Evolutionary conservation across 2,888 invertebrate species (phyloP).

Genomic region (Smittia aterrima): DNA sequence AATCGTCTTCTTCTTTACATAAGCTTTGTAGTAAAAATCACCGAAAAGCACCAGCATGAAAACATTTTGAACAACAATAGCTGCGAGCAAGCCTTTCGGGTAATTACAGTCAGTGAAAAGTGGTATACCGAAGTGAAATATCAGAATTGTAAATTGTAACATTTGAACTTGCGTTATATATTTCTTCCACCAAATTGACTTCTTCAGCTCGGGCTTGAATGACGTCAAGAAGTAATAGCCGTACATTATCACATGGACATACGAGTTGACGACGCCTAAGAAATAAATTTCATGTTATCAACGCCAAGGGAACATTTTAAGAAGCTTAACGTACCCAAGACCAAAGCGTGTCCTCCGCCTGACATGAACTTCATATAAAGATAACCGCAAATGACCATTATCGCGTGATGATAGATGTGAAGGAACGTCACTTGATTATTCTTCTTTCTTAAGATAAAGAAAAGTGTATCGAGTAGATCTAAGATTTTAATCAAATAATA

Average conservation of each 20-base stretch:
- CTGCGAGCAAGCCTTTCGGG: background rate
- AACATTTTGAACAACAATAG: background rate
- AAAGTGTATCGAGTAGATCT: constrained; percentile 61
- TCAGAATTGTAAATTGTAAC: constrained; percentile 49
- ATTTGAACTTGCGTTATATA: constrained; percentile 77
- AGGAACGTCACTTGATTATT: constrained; percentile 65
- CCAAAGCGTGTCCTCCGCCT: constrained; percentile 49
- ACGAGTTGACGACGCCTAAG: constrained; percentile 66
- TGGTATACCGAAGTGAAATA: background rate
- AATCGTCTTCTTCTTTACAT: constrained; percentile 21
- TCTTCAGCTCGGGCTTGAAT: constrained; percentile 64
- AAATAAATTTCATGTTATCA: constrained; percentile 45
- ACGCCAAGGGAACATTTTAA: too few relatives aligned
- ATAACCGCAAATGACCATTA: constrained; percentile 61
- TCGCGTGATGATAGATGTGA: constrained; percentile 66
- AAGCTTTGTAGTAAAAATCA: constrained; percentile 32
- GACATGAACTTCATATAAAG: constrained; percentile 58
- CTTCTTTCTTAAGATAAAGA: constrained; percentile 68
- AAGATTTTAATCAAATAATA: constrained; percentile 59
- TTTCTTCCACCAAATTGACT: constrained; percentile 76
- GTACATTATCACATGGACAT: constrained; percentile 84
- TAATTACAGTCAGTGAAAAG: background rate
- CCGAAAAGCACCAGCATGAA: background rate
- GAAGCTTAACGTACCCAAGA: background rate
- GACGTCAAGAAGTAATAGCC: constrained; percentile 73